phyloP scores from a whole-genome alignment of 1,140 invertebrate genomes.

The Bombus difficillimus region DNA sequence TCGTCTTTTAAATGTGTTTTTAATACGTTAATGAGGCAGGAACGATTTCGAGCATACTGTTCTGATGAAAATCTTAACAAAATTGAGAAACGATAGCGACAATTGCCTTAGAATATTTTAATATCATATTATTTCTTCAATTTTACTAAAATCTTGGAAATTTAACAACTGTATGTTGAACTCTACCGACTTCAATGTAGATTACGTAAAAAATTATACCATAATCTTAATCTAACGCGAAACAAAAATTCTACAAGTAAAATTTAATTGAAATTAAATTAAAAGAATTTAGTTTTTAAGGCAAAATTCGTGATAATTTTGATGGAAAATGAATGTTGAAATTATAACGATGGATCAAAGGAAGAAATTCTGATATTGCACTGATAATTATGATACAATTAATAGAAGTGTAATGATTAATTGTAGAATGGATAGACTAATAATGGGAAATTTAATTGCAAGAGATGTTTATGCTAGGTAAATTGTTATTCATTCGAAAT shows the following conservation, averaged over 20 bases:
- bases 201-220: too few relatives aligned
- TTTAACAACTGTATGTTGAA: too few relatives aligned
- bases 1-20: not conserved
- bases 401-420: not conserved
- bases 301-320: not conserved
- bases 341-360: not conserved
- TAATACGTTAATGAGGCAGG: too few relatives aligned
- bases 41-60: too few relatives aligned
- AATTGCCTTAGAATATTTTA: too few relatives aligned
- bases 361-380: not conserved
- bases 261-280: too few relatives aligned
- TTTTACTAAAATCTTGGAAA: too few relatives aligned
- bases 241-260: too few relatives aligned
- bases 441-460: not conserved
- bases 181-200: too few relatives aligned
- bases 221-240: too few relatives aligned
- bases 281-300: not conserved
- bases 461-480: not conserved
- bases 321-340: not conserved
- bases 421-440: not conserved
- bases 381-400: not conserved
- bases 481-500: not conserved
- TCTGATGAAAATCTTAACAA: not conserved
- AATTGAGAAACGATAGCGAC: not conserved
- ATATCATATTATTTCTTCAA: too few relatives aligned